Base-by-base conservation (phyloP, 2,888 invertebrate species). In the Diadegma fenestrale region DNA sequence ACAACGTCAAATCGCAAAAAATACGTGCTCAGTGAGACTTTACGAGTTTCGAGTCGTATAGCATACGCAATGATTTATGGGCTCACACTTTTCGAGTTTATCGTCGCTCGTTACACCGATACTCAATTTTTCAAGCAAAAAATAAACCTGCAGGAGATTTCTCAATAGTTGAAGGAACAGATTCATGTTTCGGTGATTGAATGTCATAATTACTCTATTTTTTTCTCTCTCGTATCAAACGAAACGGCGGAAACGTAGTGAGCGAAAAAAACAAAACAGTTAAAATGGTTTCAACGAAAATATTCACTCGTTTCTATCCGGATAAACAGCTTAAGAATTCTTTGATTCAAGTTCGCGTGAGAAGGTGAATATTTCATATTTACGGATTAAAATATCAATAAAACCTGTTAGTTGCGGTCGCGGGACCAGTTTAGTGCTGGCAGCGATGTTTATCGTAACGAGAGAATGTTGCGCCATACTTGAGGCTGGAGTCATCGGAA, bases 381-480 rank as follows among this genome's bases (percentile, higher is more conserved):
- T 63, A 69, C 30, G 26, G 45, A 79, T 58, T 37, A 6, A 48
- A 37, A 63, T 14, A 45, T 33, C 17, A 14, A 37, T 22, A 75
- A 85, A 81, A 85, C 84, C 84, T 69, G 81, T 85, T 78, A n/a
- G 66, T 17, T 63, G n/a, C 19, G 37, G 22, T 61, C 6, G 51
- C n/a, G 4, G 14, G 68, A 78, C 75, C 43, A 75, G 68, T 75
- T 77, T 78, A 58, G 17, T 51, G 37, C 26, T 33, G 2, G 48
- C 41, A 58, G 58, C 58, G 45, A 63, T 43, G 12, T 66, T 72
- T 72, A 58, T 12, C 77, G 48, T 77, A 22, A 72, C 58, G 54
- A 22, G 45, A 43, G 19, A n/a, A 17, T 63, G 19, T 69, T 61
- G 17, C 61, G 61, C 8, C 61, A 79, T 61, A 17, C 14, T 19